phyloP scores from a whole-genome alignment of 1,140 invertebrate species.

The Calosoma granatense region DNA sequence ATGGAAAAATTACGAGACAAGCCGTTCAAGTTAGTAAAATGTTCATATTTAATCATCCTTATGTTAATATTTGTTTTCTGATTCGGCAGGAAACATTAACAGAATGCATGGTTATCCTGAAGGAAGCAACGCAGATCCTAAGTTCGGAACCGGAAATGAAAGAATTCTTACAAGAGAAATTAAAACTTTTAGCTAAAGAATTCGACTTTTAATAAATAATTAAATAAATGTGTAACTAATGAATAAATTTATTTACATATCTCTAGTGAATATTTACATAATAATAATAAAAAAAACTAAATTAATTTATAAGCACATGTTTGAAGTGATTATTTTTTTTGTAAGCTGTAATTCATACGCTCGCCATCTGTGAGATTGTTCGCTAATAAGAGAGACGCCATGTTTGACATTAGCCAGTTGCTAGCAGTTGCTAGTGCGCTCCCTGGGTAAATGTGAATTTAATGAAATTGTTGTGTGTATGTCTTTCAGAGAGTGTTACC shows the following conservation, averaged over 20 bases:
- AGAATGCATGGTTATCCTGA: constrained; percentile 41
- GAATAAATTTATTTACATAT: neutral
- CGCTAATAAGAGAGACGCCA: neutral
- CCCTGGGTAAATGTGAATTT: constrained; percentile 5
- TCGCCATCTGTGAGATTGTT: neutral
- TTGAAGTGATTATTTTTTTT: too few relatives aligned
- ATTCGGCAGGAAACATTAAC: constrained; percentile 36
- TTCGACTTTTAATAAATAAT: constrained; percentile 23
- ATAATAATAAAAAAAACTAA: too few relatives aligned
- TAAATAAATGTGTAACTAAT: neutral
- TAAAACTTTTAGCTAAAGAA: constrained; percentile 34
- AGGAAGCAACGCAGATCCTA: constrained; percentile 45
- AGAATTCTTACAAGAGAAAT: constrained; percentile 36
- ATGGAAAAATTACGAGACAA: constrained; percentile 39
- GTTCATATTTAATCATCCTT: constrained; percentile 17
- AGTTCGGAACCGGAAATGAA: constrained; percentile 45
- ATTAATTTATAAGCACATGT: too few relatives aligned
- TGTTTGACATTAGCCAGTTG: constrained; percentile 6
- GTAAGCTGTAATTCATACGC: neutral
- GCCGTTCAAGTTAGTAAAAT: constrained; percentile 35
- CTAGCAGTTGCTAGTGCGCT: constrained; percentile 5
- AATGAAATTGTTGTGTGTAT: neutral
- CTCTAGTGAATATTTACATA: neutral
- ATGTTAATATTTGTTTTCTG: constrained; percentile 15
- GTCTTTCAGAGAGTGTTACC: neutral